Base-by-base conservation (phyloP, 2,797 vertebrate species). In the Leuciscus waleckii region DNA sequence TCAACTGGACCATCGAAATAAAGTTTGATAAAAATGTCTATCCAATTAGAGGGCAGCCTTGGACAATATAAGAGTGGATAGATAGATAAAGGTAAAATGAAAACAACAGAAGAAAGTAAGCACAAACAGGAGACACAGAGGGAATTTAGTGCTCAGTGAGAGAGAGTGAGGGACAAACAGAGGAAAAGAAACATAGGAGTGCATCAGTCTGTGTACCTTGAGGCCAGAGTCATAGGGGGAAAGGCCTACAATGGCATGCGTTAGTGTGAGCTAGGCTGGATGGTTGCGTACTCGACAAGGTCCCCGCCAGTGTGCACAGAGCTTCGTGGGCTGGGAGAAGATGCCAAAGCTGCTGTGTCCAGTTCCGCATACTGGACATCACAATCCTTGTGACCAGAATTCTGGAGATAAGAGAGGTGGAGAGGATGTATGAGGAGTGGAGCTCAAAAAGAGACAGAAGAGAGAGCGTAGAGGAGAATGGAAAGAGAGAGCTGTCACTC, bases 341-440 rank as follows among this genome's bases (percentile, higher is more conserved):
- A 96, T 92, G 96, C 95, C 96, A 98, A 96, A 95, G 97, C 96
- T 87, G 97, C 95, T 85, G 96, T 96, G 94, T 99, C 98, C 96
- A 98, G 96, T 94, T 99, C 97, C 88, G 98, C 96, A 86, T 98
- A 98, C 94, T 98, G 96, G 94, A 97, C 93, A 89, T 98, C 96
- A 90, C 95, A 94, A 94, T 98, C 96, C 95, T 94, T 97, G 94
- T 95, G 95, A 94, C 93, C 95, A 93, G 96, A 94, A 90, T 93
- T 96, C 97, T 98, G 95, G 94, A 96, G 95, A 95, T 92, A 94
- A 95, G 95, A 96, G 93, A 95, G 94, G 94, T 51, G 89, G 73
- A 93, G 88, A 90, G 90, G 92, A 69, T 88, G 92, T 92, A 93
- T 94, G 94, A 95, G 94, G 93, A 94, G 94, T 91, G 92, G 90